phyloP scores from a whole-genome alignment of 2,113 vertebrate genomes.

The Narcine bancroftii region DNA sequence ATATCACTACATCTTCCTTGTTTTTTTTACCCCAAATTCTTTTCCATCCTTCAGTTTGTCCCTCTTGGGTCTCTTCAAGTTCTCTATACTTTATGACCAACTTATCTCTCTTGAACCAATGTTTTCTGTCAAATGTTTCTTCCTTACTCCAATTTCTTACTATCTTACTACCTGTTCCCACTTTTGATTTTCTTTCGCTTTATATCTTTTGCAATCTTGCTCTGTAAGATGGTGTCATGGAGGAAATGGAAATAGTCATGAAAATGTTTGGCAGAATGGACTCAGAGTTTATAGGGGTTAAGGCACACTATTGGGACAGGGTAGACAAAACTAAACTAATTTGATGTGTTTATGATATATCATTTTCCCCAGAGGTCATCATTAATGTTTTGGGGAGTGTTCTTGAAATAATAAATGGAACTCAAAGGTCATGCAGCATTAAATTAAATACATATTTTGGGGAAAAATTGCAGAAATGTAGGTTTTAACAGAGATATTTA shows the following conservation, averaged over 20 bases:
- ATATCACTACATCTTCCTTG: background rate
- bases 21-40: too few relatives aligned
- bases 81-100: background rate
- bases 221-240: background rate
- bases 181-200: background rate
- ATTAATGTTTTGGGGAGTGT: background rate
- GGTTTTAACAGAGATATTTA: background rate
- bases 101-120: background rate
- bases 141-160: too few relatives aligned
- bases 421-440: background rate
- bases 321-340: background rate
- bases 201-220: background rate
- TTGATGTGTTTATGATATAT: background rate
- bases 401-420: conserved; percentile 7
- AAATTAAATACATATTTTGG: background rate
- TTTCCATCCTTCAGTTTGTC: too few relatives aligned
- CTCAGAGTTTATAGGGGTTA: background rate
- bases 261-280: background rate
- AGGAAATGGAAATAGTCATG: background rate
- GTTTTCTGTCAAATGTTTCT: too few relatives aligned
- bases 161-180: too few relatives aligned
- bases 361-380: background rate
- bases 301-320: background rate
- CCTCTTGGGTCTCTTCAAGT: background rate
- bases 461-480: background rate